Conservation (phyloP, 2,888 invertebrate species). For the Coelogynopora nodosa region DNA sequence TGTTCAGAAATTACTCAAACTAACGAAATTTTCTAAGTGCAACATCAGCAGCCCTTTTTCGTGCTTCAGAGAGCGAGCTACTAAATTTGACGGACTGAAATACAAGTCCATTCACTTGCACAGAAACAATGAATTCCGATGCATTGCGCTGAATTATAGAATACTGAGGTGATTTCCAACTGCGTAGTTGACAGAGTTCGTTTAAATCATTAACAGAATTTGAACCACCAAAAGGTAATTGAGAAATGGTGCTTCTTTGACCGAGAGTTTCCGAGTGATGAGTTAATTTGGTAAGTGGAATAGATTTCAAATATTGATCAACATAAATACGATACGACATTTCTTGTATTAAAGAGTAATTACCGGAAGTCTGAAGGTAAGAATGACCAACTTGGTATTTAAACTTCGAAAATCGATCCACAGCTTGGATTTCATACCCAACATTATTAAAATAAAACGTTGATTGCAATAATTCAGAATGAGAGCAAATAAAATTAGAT, state of each 20-base stretch:
- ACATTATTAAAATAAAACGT: not conserved
- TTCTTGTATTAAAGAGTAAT: not conserved
- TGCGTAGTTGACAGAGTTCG: not conserved
- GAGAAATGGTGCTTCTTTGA: no score
- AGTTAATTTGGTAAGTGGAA: not conserved
- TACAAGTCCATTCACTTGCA: not conserved
- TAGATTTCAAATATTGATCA: not conserved
- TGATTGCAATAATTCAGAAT: not conserved
- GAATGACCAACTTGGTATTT: not conserved
- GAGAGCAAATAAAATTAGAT: not conserved
- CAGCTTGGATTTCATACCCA: not conserved
- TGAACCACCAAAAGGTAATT: not conserved
- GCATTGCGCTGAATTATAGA: not conserved
- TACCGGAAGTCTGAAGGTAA: not conserved
- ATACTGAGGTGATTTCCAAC: not conserved
- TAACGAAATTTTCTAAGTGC: no score
- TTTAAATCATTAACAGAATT: not conserved
- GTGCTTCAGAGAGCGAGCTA: not conserved
- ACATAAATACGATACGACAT: not conserved
- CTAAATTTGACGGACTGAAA: not conserved
- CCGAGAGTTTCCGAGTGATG: no score
- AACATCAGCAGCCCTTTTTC: not conserved
- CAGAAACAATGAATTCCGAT: not conserved
- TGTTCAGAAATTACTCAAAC: no score
- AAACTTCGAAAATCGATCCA: not conserved